Base-by-base conservation (phyloP, 1,140 invertebrate species). In the Chelonus insularis region DNA sequence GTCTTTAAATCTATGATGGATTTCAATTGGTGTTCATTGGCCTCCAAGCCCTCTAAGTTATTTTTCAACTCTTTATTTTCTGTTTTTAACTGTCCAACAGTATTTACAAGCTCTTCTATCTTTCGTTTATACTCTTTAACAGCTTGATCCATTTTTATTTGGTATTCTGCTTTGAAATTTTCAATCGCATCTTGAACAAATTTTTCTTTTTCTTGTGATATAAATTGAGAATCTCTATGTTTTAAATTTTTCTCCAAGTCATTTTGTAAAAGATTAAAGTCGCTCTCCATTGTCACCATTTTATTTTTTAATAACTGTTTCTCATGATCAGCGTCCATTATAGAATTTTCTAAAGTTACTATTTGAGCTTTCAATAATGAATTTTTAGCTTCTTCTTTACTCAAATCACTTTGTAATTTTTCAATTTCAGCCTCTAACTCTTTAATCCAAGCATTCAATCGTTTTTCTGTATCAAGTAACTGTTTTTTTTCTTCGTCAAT, bases 371-470 rank as follows among this genome's bases (percentile, higher is more conserved):
- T 41, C 14, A 71, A 55, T 4, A 32, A 34, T 11, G 21, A 11
- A 23, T 65, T 68, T 48, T 66, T 72, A n/a, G 52, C 11, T 4
- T 68, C 47, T 14, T 65, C 58, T 4, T 66, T 50, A 0, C 54
- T 57, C 4, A 79, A 57, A 21, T 80, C 74, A 0, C 3, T 20
- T n/a, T 77, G 75, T 9, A 75, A 45, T 41, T 70, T 76, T 20
- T 79, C 77, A 29, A 70, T 68, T 11, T 80, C 77, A 4, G 11
- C 41, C 48, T 80, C 78, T 1, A 80, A 37, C 14, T 73, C 64
- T 32, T 73, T 70, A 1, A 67, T 56, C 75, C 72, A 78, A 4
- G 56, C 2, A 1, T 12, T 68, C 0, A 51, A 32, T 1, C 71
- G 67, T 41, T 74, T 78, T 23, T 73, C 72, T 0, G 51, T 43